phyloP scores from a whole-genome alignment of 1,140 invertebrate genomes.

The Leptinotarsa undecemlineata region DNA sequence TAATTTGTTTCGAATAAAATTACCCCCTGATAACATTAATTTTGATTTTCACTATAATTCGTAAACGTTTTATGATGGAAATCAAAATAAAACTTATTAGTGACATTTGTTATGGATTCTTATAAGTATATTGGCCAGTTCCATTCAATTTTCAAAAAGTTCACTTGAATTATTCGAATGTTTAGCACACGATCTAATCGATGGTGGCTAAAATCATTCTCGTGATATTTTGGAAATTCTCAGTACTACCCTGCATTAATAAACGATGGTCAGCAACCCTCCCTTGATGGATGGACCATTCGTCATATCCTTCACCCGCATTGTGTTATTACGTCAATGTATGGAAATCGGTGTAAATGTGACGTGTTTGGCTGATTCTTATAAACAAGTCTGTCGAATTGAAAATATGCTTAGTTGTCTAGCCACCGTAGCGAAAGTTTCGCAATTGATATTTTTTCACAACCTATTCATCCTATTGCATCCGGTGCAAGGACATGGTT shows the following conservation, averaged over 20 bases:
- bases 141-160: too few species aligned
- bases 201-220: too few species aligned
- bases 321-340: constrained; percentile 42
- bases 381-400: constrained; percentile 42
- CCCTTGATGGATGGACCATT: constrained; percentile 44
- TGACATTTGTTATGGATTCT: neutral
- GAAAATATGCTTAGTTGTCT: constrained; percentile 30
- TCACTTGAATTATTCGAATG: too few species aligned
- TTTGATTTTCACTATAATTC: too few species aligned
- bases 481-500: constrained; percentile 31
- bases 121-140: too few species aligned
- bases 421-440: constrained; percentile 40
- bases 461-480: constrained; percentile 9
- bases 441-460: neutral
- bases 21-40: too few species aligned
- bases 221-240: too few species aligned
- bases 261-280: constrained; percentile 41
- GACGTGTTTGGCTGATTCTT: constrained; percentile 37
- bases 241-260: neutral
- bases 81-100: too few species aligned
- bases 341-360: constrained; percentile 46
- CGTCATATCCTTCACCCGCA: constrained; percentile 46
- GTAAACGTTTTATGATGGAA: too few species aligned
- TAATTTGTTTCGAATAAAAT: too few species aligned
- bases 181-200: too few species aligned